Conservation (phyloP, 2,797 vertebrate species). For the Gallinago stenura region DNA sequence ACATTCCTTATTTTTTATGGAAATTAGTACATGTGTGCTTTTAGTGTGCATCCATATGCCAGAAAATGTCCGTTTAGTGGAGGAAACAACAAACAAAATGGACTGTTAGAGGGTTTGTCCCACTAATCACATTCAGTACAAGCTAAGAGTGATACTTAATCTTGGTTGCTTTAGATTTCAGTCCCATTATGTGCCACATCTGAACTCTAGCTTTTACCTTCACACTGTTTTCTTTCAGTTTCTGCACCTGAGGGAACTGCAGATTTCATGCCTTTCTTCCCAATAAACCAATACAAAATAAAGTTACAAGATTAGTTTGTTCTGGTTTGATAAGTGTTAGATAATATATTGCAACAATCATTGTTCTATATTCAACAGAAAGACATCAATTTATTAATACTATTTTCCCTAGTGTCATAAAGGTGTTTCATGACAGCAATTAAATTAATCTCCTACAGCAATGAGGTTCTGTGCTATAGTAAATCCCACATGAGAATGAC, state of each 20-base stretch:
- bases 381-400: slow-evolving; percentile 3
- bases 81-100: neutral
- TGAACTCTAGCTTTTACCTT: neutral
- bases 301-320: neutral
- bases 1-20: neutral
- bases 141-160: neutral
- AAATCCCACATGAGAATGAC: neutral
- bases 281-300: neutral
- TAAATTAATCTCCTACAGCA: neutral
- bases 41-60: neutral
- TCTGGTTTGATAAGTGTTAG: slow-evolving; percentile 10
- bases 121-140: neutral
- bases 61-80: neutral
- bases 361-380: neutral
- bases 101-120: neutral
- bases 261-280: neutral
- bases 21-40: neutral
- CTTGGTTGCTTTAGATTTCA: neutral
- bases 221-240: neutral
- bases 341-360: neutral
- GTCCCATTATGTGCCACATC: neutral
- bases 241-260: neutral
- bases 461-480: neutral
- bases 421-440: neutral
- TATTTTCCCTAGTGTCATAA: slow-evolving; percentile 13